A percentile compares a stretch with the other conserved stretches of the same genome.
Evolutionary conservation across 37 sponge, comb jelly and placozoan genomes (phyloP).

Genomic region (Theonella swinhoei): DNA sequence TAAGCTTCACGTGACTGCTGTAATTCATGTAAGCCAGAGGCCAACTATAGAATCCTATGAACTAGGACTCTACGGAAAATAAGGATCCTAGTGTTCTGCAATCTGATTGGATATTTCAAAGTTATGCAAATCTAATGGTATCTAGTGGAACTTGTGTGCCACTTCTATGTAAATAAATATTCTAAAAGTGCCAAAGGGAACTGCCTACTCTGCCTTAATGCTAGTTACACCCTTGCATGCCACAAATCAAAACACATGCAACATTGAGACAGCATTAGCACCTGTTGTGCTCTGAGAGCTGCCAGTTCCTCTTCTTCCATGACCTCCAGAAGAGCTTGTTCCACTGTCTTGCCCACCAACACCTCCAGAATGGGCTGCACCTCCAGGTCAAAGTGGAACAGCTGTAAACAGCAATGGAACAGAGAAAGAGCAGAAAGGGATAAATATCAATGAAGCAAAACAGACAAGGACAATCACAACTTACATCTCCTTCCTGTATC

Average conservation of each 20-base stretch:
- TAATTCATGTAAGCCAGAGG: no score
- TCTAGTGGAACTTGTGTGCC: neutral
- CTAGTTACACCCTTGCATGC: neutral
- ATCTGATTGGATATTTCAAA: neutral
- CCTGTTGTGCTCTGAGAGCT: slow-evolving; percentile 86
- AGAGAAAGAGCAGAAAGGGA: neutral
- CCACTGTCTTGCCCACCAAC: slow-evolving; percentile 98
- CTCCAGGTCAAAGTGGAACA: slow-evolving; percentile 98
- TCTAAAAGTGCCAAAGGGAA: neutral
- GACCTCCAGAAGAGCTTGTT: slow-evolving; percentile 97
- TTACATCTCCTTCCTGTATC: slow-evolving; percentile 96
- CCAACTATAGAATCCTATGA: no score
- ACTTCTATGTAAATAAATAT: slow-evolving; percentile 1
- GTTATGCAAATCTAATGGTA: neutral
- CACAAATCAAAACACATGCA: neutral
- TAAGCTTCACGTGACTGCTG: no score
- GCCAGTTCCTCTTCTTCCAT: slow-evolving; percentile 99
- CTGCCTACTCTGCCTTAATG: neutral
- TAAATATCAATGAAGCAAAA: neutral
- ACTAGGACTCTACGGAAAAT: no score
- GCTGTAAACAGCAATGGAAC: slow-evolving; percentile 67
- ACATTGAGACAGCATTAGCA: neutral
- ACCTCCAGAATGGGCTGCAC: slow-evolving; percentile 96
- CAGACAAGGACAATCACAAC: no score
- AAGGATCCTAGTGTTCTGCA: no score